Evolutionary conservation across 1,140 invertebrate species (phyloP).

Genomic region (Grapholita molesta): DNA sequence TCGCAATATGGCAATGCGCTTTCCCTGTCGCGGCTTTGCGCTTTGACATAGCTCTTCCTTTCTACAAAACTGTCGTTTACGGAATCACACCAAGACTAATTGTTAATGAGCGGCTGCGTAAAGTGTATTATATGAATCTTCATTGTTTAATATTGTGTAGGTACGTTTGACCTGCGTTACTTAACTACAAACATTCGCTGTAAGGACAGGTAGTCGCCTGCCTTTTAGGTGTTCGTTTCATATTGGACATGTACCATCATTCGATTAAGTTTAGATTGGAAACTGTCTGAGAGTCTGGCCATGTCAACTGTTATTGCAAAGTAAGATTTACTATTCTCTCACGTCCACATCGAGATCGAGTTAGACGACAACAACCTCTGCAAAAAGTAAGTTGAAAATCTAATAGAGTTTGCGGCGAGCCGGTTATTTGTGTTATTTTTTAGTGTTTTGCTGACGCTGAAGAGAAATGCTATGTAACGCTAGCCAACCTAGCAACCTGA

Average conservation of each 20-base stretch:
- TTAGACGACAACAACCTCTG: slow-evolving; percentile 61
- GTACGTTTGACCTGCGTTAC: too few species aligned
- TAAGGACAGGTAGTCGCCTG: neutral
- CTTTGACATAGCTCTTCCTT: slow-evolving; percentile 71
- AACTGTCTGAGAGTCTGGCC: slow-evolving; percentile 39
- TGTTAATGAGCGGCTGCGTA: slow-evolving; percentile 18
- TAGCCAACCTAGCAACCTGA: slow-evolving; percentile 62
- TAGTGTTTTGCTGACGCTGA: slow-evolving; percentile 50
- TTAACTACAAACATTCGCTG: neutral
- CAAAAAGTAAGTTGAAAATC: slow-evolving; percentile 71
- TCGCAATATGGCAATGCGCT: slow-evolving; percentile 61
- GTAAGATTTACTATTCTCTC: slow-evolving; percentile 67
- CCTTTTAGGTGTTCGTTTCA: neutral
- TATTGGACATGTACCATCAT: neutral
- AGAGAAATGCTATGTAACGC: slow-evolving; percentile 63
- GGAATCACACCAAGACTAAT: slow-evolving; percentile 27
- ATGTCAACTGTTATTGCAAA: slow-evolving; percentile 51
- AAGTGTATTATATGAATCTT: neutral
- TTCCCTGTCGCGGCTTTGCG: slow-evolving; percentile 60
- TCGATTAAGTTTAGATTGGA: slow-evolving; percentile 19
- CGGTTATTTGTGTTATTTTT: slow-evolving; percentile 66
- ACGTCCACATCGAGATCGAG: slow-evolving; percentile 65
- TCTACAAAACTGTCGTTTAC: slow-evolving; percentile 49
- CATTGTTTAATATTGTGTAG: too few species aligned
- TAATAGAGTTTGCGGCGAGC: slow-evolving; percentile 71